Percentiles rank a stretch among this genome's conserved stretches.
phyloP scores from a whole-genome alignment of 2,113 vertebrate species.

The Taurulus bubalis region DNA sequence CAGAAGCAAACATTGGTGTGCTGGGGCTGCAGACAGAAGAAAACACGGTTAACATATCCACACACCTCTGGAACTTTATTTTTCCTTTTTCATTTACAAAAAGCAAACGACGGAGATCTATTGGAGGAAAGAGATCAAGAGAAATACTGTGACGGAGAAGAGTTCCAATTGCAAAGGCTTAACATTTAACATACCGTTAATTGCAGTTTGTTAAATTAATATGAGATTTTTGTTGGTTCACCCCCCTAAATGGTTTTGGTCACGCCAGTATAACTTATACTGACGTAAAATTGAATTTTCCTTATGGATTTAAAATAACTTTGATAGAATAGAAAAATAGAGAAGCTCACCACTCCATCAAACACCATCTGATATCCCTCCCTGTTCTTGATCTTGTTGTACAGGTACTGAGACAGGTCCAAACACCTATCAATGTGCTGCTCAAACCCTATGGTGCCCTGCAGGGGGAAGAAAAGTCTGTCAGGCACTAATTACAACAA shows the following conservation, averaged over 20 bases:
- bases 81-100: neutral
- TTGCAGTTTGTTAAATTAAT: neutral
- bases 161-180: neutral
- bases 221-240: neutral
- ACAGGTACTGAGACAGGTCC: conserved; percentile 96
- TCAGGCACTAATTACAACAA: neutral
- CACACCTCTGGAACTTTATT: neutral
- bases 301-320: neutral
- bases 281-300: neutral
- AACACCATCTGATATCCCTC: conserved; percentile 99
- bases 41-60: neutral
- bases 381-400: conserved; percentile 95
- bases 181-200: too few relatives aligned
- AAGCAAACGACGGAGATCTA: neutral
- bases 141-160: neutral
- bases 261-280: neutral
- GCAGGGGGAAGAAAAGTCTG: neutral
- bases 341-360: conserved; percentile 89
- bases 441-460: conserved; percentile 98
- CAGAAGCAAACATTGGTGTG: conserved; percentile 99
- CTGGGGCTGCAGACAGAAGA: conserved; percentile 87
- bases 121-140: neutral
- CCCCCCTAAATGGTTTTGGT: neutral
- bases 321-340: neutral
- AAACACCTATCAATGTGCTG: conserved; percentile 97